phyloP scores from a whole-genome alignment of 2,797 vertebrate species.

The Gymnoscopelus microlampas region DNA sequence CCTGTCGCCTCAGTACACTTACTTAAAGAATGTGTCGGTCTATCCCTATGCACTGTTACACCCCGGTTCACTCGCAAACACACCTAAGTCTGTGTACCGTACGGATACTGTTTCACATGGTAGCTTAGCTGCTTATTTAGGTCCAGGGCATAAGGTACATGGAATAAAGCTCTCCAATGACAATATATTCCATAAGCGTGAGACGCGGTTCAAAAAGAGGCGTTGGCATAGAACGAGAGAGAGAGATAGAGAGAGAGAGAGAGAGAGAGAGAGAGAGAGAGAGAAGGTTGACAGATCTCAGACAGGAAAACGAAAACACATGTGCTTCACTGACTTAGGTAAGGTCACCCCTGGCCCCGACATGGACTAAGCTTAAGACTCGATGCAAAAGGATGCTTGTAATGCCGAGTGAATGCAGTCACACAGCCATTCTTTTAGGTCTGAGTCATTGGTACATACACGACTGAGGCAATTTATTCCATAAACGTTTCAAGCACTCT shows the following conservation, averaged over 20 bases:
- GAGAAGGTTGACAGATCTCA: constrained; percentile 44
- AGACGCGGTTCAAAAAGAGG: constrained; percentile 50
- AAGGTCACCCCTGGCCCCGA: too few relatives aligned
- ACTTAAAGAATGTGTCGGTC: constrained; percentile 66
- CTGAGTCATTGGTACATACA: too few relatives aligned
- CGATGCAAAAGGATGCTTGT: too few relatives aligned
- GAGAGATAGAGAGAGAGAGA: constrained; percentile 52
- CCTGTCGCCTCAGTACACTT: constrained; percentile 66
- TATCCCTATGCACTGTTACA: constrained; percentile 47
- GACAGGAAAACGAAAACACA: constrained; percentile 47
- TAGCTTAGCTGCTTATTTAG: constrained; percentile 70
- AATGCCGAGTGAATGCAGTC: too few relatives aligned
- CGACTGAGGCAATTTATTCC: too few relatives aligned
- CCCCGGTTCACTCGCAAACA: constrained; percentile 45
- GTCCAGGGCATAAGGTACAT: constrained; percentile 39
- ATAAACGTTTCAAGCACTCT: too few relatives aligned
- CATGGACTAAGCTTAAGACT: too few relatives aligned
- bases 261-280: constrained; percentile 40
- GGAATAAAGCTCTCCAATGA: constrained; percentile 19
- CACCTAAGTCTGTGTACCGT: constrained; percentile 65
- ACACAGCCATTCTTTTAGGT: too few relatives aligned
- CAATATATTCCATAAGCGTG: constrained; percentile 59
- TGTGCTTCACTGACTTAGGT: too few relatives aligned
- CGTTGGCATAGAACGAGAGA: constrained; percentile 48
- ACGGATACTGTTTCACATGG: constrained; percentile 57